Base-by-base conservation (phyloP, 2,113 vertebrate genomes). In the Charadrius vociferus region DNA sequence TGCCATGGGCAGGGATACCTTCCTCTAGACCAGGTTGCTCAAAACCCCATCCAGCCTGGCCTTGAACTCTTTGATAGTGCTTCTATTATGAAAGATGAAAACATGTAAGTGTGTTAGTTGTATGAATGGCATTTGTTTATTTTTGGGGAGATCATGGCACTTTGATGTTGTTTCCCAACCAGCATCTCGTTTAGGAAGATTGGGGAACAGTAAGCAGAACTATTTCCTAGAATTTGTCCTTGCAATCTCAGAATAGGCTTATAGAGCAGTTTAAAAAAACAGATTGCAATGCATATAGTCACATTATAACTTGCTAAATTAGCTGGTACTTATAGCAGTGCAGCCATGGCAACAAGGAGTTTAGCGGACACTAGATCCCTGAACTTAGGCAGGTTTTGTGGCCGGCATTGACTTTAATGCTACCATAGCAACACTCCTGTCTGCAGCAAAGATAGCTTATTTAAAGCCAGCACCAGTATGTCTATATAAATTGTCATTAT, bases 341-440 rank as follows among this genome's bases (percentile, higher is more conserved):
- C 83, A 77, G 68, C 88, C 83, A 92, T 95, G 86, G 83, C 83
- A 96, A 95, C 94, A 34, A 47, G 66, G 72, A 83, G 41, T 3
- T 12, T 58, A 86, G 58, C 0, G 14, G 80, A 53, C 79, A 49
- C 36, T 47, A 45, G 39, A 47, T 53, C 71, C 63, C 63, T 73
- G 93, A 95, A 70, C n/a, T 10, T 53, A 36, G 71, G 74, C 79
- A 63, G 52, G 67, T 83, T 88, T 86, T 65, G 49, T 92, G 93
- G 9, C 82, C 91, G 50, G 10, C 63, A 3, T 10, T 90, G 93
- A 52, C 86, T 94, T 56, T 16, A 47, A 53, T 20, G 94, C 71
- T 97, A 22, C 91, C 88, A 95, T 95, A 53, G 94, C 91, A 97
- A 95, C 94, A 21, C 36, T 92, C 49, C 34, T 3, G 2, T 34